phyloP scores from a whole-genome alignment of 35 echinoderm and acorn worm species.

The Amphiura filiformis region DNA sequence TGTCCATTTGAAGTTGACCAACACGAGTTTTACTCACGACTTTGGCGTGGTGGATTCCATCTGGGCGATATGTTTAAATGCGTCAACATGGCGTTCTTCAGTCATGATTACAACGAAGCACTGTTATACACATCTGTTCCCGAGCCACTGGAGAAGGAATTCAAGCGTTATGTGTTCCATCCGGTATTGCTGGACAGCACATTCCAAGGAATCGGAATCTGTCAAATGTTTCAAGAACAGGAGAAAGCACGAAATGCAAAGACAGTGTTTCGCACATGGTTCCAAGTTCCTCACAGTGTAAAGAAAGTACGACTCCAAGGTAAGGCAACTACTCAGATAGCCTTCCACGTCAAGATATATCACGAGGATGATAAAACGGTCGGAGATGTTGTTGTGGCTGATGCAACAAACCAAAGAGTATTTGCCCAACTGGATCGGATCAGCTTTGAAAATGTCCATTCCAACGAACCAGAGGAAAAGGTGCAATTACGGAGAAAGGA shows the following conservation, averaged over 20 bases:
- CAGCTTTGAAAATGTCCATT: constrained; percentile 80
- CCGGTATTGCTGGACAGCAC: constrained; percentile 82
- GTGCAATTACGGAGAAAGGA: constrained; percentile 85
- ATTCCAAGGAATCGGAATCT: constrained; percentile 94
- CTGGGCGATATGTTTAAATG: constrained; percentile 81
- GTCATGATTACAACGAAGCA: constrained; percentile 78
- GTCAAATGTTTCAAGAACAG: constrained; percentile 77
- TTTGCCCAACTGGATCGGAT: constrained; percentile 79
- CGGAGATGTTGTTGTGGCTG: constrained; percentile 79
- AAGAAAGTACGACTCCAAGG: constrained; percentile 77
- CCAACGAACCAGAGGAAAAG: constrained; percentile 78
- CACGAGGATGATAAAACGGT: constrained; percentile 32
- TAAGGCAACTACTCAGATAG: constrained; percentile 58
- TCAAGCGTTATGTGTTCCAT: constrained; percentile 78
- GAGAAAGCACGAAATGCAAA: constrained; percentile 69
- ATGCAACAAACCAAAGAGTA: constrained; percentile 77
- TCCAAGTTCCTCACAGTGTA: constrained; percentile 82
- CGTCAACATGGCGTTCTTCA: constrained; percentile 88
- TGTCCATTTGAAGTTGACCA: constrained; percentile 77
- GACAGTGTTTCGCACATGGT: constrained; percentile 60
- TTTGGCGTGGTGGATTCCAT: constrained; percentile 88
- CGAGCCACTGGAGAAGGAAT: constrained; percentile 75
- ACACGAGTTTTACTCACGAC: constrained; percentile 81
- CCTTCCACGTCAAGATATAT: constrained; percentile 66
- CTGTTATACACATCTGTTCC: constrained; percentile 77